Evolutionary conservation across 2,113 vertebrate species (phyloP).

Genomic region (Datnioides undecimradiatus): DNA sequence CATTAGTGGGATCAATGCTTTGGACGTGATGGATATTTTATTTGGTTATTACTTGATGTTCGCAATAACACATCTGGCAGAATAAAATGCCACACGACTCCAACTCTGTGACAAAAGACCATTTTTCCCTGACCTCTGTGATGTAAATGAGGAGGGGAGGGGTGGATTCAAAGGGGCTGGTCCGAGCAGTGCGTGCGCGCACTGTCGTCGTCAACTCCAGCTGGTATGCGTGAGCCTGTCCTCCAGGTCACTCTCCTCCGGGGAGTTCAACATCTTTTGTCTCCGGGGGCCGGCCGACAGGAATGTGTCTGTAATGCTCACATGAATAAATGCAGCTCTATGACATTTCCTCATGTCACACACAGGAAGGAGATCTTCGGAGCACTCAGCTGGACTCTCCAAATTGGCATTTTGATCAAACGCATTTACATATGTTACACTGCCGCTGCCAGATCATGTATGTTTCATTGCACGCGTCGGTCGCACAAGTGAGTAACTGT

Average conservation of each 20-base stretch:
- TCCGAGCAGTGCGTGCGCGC: constrained; percentile 16
- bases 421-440: constrained; percentile 67
- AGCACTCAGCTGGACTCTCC: constrained; percentile 69
- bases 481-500: constrained; percentile 23
- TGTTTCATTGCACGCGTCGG: constrained; percentile 33
- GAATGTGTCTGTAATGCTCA: constrained; percentile 59
- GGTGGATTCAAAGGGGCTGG: constrained; percentile 8
- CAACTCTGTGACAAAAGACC: constrained; percentile 6
- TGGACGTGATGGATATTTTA: constrained; percentile 12
- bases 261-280: constrained; percentile 77
- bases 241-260: constrained; percentile 78
- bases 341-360: constrained; percentile 70
- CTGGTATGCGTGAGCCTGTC: constrained; percentile 78
- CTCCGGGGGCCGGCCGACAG: constrained; percentile 50
- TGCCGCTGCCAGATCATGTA: constrained; percentile 29
- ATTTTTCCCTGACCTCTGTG: constrained; percentile 2
- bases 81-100: constrained; percentile 1
- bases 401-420: constrained; percentile 75
- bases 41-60: background rate
- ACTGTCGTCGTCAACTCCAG: constrained; percentile 71
- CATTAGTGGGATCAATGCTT: constrained; percentile 35
- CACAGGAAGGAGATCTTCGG: constrained; percentile 37
- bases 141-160: constrained; percentile 38
- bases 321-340: constrained; percentile 78
- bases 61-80: background rate